These are phyloP conservation scores for Chaenocephalus aceratus DNA, from an alignment of 2,113 vertebrate species.

Conservation along the genomic window DNA sequence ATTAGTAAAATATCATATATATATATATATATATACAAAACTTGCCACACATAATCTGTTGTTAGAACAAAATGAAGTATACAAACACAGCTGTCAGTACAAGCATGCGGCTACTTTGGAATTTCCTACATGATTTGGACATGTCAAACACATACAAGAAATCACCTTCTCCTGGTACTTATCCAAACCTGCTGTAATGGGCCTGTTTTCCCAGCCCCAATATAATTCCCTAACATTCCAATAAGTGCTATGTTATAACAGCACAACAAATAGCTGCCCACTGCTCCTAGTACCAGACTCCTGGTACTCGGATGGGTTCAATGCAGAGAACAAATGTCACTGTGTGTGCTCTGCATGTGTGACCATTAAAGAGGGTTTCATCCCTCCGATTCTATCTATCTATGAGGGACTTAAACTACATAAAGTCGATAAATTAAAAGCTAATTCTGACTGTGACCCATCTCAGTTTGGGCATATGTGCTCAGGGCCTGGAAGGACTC, in stretches of 20 bases:
- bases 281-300: too few species aligned
- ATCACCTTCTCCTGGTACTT: neutral
- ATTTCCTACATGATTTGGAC: slow-evolving; percentile 43
- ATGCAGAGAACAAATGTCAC: too few species aligned
- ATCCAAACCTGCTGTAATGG: neutral
- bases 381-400: too few species aligned
- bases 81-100: neutral
- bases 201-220: neutral
- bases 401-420: slow-evolving; percentile 7
- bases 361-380: too few species aligned
- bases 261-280: too few species aligned
- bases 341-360: too few species aligned
- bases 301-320: too few species aligned
- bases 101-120: slow-evolving; percentile 6
- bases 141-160: slow-evolving; percentile 79
- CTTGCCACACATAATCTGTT: neutral
- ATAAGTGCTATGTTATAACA: neutral
- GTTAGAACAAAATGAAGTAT: too few species aligned
- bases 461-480: slow-evolving; percentile 96
- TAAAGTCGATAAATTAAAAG: neutral
- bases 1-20: slow-evolving; percentile 1
- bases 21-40: neutral
- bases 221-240: neutral
- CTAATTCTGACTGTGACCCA: slow-evolving; percentile 91
- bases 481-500: slow-evolving; percentile 86